Evolutionary conservation across 2,797 vertebrate genomes (phyloP), one percentile per base, ranked within the genome.

Genomic region (Acridotheres tristis): DNA sequence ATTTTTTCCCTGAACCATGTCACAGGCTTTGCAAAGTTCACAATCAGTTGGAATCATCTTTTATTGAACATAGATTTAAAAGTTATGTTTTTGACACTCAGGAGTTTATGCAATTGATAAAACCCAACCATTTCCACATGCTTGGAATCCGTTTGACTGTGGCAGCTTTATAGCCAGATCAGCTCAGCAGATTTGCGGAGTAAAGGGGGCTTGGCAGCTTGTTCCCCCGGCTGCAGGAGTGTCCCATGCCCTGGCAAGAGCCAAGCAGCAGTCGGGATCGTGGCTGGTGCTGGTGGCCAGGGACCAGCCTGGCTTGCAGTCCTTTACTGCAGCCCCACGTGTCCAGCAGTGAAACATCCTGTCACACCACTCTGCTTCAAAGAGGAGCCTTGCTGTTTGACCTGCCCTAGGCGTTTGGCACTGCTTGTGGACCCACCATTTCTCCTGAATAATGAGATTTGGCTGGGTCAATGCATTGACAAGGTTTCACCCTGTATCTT

Each of bases 271-370:
- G 11, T 13, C 27, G 34, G 27, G 32, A 18, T 29, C 16, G 15
- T 51, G 65, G 15, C 48, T 50, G 32, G 4, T 58, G 65, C 45
- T 51, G 66, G 22, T 45, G 71, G 71, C 23, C 4, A 1, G 22
- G 4, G n/a, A 27, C n/a, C 0, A 0, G 7, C n/a, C 38, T 17
- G 0, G 0, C 38, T 67, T 0, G 0, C 7, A 1, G 3, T 53
- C 32, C 19, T 72, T 57, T 20, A 4, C 61, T 16, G 32, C 12
- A 53, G 63, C 45, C 51, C 29, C 5, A 2, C 0, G 0, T 11
- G 6, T 38, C 36, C 50, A 43, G 51, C 29, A 21, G 1, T 9
- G 19, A 25, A 29, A 10, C 20, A 1, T 2, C 5, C 43, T 62
- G 14, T 11, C 38, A 13, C 36, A 10, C 34, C 61, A 21, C 19